Evolutionary conservation across 2,113 vertebrate genomes (phyloP), one percentile per base, ranked within the genome.

Genomic region (Pitta sordida): DNA sequence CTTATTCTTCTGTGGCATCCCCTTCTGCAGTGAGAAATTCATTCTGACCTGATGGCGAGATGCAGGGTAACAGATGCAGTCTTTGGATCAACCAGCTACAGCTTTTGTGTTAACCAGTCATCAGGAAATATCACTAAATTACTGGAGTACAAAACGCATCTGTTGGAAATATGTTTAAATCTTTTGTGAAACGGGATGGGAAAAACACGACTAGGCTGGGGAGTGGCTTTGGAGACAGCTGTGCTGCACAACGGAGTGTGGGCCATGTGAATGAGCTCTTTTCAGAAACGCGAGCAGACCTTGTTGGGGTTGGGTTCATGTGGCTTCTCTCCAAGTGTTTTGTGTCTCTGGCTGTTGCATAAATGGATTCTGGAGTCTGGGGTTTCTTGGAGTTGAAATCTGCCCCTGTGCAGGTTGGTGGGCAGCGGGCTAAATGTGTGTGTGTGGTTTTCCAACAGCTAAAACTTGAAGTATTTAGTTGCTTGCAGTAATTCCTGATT

Each of bases 61-160:
- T 18, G 34, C 81, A 91, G 91, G 91, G 83, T 68, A 79, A 71
- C 95, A 96, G 92, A 92, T 93, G 92, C 86, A 82, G 17, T 76
- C 91, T 84, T 43, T 71, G 92, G 77, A 95, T 91, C 74, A 60
- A 82, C 88, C 92, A 94, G 94, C 88, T 48, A 32, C 91, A 65
- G 92, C 92, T 71, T 83, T 75, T 71, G 83, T 91, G 69, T 56
- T 81, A 86, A 84, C 48, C 83, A 91, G 86, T 39, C 80, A 46
- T 43, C 86, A 92, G 94, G 88, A 96, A 95, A 89, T 85, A 86
- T 27, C 92, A 73, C 77, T 32, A 64, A 78, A 93, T 83, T 86
- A 60, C 91, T 11, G 4, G 60, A 90, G 92, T 21, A 71, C 94
- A 90, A 49, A 90, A 44, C 3, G 23, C 92, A 69, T 96, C 91